Conservation (phyloP, 2,113 vertebrate genomes). For the Embiotoca jacksoni region DNA sequence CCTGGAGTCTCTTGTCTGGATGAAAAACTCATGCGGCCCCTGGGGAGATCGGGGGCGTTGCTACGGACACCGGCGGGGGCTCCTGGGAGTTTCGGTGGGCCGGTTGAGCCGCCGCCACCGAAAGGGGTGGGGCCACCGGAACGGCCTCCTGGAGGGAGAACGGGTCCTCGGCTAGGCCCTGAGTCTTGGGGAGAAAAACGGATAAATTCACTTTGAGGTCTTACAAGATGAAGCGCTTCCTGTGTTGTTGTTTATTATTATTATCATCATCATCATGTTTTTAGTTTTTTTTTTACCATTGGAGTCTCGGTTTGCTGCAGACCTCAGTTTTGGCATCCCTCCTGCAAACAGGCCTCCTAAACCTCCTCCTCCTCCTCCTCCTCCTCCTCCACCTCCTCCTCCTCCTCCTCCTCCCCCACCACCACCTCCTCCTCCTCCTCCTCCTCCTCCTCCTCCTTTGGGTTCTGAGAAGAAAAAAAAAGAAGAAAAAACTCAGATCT, state of each 20-base stretch:
- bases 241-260: too few relatives aligned
- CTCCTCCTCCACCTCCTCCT: slow-evolving; percentile 77
- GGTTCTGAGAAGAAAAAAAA: slow-evolving; percentile 87
- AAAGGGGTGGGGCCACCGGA: slow-evolving; percentile 85
- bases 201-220: rapidly evolving
- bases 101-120: slow-evolving; percentile 58
- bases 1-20: slow-evolving; percentile 84
- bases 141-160: slow-evolving; percentile 89
- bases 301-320: slow-evolving; percentile 86
- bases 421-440: slow-evolving; percentile 56
- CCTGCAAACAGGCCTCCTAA: slow-evolving; percentile 95
- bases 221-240: not conserved
- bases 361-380: slow-evolving; percentile 82
- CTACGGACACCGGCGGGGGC: slow-evolving; percentile 70
- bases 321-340: slow-evolving; percentile 95
- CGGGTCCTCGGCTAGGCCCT: slow-evolving; percentile 84
- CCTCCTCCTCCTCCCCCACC: slow-evolving; percentile 72
- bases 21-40: slow-evolving; percentile 81
- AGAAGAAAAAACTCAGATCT: not conserved
- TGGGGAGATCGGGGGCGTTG: slow-evolving; percentile 82
- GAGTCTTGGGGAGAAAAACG: slow-evolving; percentile 82
- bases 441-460: slow-evolving; percentile 81
- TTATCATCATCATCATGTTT: too few relatives aligned
- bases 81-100: slow-evolving; percentile 81
- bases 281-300: slow-evolving; percentile 71